A percentile compares a stretch with the other conserved stretches of the same genome.
These are phyloP conservation scores for Apus apus DNA, from an alignment of 2,113 vertebrate species.

Conservation along the genomic window DNA sequence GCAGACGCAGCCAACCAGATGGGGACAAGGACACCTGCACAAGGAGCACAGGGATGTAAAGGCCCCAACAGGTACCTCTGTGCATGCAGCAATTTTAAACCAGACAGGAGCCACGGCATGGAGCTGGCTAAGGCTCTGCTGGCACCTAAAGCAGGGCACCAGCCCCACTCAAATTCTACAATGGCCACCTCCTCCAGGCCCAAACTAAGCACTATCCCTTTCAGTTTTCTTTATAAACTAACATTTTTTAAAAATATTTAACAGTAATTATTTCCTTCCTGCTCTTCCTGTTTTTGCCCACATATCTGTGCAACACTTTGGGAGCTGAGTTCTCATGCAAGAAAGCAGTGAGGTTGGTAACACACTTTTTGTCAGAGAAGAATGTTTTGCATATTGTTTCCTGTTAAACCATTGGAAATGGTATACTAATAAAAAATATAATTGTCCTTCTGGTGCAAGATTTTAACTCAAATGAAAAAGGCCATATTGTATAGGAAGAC, in stretches of 20 bases:
- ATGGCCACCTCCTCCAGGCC: neutral
- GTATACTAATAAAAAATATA: neutral
- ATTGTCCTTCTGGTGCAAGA: neutral
- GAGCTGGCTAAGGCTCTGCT: neutral
- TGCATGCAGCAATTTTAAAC: rapidly evolving
- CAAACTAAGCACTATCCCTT: neutral
- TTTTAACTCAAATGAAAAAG: neutral
- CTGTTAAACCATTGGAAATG: neutral
- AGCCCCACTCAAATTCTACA: neutral
- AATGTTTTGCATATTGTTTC: neutral
- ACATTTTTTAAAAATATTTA: neutral
- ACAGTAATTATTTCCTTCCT: neutral
- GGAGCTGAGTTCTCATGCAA: neutral
- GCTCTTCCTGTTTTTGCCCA: neutral
- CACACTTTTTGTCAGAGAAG: neutral
- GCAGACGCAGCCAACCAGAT: neutral
- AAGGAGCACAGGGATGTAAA: neutral
- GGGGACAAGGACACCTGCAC: neutral
- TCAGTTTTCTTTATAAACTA: neutral
- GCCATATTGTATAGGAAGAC: neutral
- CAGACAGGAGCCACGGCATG: rapidly evolving
- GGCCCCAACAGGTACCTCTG: rapidly evolving
- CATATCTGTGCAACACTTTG: rapidly evolving
- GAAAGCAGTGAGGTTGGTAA: neutral
- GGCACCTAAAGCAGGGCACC: neutral